These are phyloP conservation scores for Melipona beecheii DNA, from an alignment of 2,888 invertebrate genomes.

Conservation along the genomic window DNA sequence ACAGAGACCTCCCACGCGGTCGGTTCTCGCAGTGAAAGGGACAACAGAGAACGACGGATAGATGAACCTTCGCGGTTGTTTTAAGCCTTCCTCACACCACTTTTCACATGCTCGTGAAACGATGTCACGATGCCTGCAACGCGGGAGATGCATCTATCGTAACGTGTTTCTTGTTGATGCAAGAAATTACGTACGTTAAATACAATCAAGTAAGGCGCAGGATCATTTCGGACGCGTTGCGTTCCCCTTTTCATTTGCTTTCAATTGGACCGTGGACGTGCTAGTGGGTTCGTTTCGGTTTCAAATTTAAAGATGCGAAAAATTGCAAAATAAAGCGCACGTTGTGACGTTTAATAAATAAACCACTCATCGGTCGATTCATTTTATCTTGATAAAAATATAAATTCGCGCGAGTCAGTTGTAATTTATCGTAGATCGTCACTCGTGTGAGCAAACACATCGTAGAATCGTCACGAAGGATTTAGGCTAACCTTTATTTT, in stretches of 20 bases:
- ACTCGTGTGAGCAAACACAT: neutral
- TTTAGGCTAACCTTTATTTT: slow-evolving; percentile 71
- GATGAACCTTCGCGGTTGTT: slow-evolving; percentile 67
- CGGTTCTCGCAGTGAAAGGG: slow-evolving; percentile 77
- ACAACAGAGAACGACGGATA: slow-evolving; percentile 72
- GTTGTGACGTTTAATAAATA: too few relatives aligned
- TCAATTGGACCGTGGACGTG: too few relatives aligned
- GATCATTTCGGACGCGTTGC: neutral
- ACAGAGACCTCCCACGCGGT: slow-evolving; percentile 76
- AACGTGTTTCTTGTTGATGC: too few relatives aligned
- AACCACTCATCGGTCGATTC: too few relatives aligned
- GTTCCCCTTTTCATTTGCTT: too few relatives aligned
- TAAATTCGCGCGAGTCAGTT: too few relatives aligned
- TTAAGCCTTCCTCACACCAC: slow-evolving; percentile 65
- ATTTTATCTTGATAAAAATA: too few relatives aligned
- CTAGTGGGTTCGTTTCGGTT: too few relatives aligned
- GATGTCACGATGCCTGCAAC: slow-evolving; percentile 38
- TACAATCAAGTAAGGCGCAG: too few relatives aligned
- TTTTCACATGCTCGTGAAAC: slow-evolving; percentile 34
- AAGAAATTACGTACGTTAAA: neutral
- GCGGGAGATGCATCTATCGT: neutral
- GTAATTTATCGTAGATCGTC: neutral
- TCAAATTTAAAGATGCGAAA: too few relatives aligned
- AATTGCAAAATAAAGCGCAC: too few relatives aligned
- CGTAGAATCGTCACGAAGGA: slow-evolving; percentile 43